Base-by-base conservation (phyloP, 2,113 vertebrate genomes). In the Damaliscus lunatus region DNA sequence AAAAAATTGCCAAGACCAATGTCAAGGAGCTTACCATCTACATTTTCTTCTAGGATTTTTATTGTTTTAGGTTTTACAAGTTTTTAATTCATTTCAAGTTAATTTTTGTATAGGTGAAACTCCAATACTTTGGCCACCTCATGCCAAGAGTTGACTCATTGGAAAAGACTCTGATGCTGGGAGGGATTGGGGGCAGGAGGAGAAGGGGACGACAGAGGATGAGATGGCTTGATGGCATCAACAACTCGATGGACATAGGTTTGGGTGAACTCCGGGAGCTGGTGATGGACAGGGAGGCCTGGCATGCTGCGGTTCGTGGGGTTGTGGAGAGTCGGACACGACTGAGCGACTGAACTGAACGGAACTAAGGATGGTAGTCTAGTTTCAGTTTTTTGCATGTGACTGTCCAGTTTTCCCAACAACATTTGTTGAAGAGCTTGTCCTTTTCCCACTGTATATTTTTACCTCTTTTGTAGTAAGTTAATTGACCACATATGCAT, bases 321-420 rank as follows among this genome's bases (percentile, higher is more conserved):
- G 5, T 62, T 0, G 0, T 6, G 8, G 21, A 62, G 29, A 31
- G 60, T 33, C 1, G 6, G 29, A 62, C 29, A 33, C 14, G 3
- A 62, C 29, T 15, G 29, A 62, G 29, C 1, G 13, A 62, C 13
- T 62, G 60, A 62, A 62, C 60, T 62, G 60, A 31, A 31, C 3
- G 1, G 60, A 62, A 62, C 3, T 31, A 14, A 55, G 14, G 80
- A 53, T 82, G 50, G 33, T 55, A 83, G 81, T 83, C 78, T 81
- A 81, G 50, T 53, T 84, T 40, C 33, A 57, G 53, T 84, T 36
- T 57, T 84, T 40, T 36, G 80, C 50, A 36, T 82, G 80, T 82
- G 80, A 52, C 50, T 25, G 33, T 82, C 19, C 6, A 13, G 33
- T 82, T 82, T 36, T 53, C 50, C 50, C 50, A 82, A 10, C 43